Evolutionary conservation across 1,140 invertebrate genomes (phyloP), one percentile per base, ranked within the genome.

Genomic region (Hypsibius dujardini): DNA sequence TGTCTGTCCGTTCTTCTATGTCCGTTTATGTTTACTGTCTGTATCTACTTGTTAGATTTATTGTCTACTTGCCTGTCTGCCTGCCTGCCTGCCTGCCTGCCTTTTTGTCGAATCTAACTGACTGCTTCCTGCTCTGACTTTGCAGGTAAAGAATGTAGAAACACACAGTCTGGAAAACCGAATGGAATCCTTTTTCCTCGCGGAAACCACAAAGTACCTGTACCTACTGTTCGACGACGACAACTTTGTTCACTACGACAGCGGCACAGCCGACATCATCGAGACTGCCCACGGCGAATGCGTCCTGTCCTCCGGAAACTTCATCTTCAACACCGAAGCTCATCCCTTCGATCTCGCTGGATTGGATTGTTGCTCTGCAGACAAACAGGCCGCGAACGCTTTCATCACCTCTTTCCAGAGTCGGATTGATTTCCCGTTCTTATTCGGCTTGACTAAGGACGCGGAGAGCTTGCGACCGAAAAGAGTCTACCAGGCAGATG

Each of bases 281-380:
- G 79, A 87, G 72, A 88, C 86, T 0, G 84, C 87, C 15, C 84
- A 86, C 75, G 88, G 90, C 12, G 84, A 88, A 74, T 96, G 92
- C 78, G 80, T 93, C 1, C 82, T 95, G 1, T 87, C 91, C 78
- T 85, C 89, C 14, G 92, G 95, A 1, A 92, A 92, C 0, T 98
- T 96, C 77, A 85, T 98, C 47, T 98, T 98, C 78, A 98, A 98
- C 77, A 98, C 95, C 3, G 96, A 99, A 82, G 96, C 95, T 1
- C 96, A 99, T 82, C 95, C 95, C 0, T 88, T 98, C 72, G 95
- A 98, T 81, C 88, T 91, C 46, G 87, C 88, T 15, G 88, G 92
- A 72, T 77, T 98, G 1, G 85, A 92, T 75, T 98, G 95, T 78
- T 99, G 95, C 75, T 84, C 86, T 74, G 84, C 71, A 42, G 72